Conservation (phyloP, 2,113 vertebrate species). For the Lipophrys pholis region DNA sequence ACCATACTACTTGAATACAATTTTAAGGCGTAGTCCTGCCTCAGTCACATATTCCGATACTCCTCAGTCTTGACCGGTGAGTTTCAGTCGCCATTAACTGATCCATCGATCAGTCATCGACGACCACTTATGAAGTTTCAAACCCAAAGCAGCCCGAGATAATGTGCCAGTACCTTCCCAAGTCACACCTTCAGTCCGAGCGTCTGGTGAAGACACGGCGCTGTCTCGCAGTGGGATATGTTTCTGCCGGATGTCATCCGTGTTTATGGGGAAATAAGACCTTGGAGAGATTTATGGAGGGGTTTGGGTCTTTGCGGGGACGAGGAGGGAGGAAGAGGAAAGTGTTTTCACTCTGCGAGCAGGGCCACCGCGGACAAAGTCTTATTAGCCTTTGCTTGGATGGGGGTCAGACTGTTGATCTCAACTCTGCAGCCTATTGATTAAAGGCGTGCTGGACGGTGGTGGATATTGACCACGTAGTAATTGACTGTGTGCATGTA, state of each 20-base stretch:
- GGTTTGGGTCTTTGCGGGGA: background rate
- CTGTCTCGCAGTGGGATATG: no score
- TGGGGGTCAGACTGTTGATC: slow-evolving; percentile 34
- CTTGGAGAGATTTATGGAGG: background rate
- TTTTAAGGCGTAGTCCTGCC: no score
- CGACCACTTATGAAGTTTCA: no score
- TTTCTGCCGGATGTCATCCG: background rate
- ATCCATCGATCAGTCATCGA: no score
- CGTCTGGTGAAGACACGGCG: no score
- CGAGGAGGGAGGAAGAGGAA: slow-evolving; percentile 2
- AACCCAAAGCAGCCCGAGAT: no score
- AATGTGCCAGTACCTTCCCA: no score
- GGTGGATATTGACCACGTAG: slow-evolving; percentile 47
- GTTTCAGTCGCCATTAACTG: no score
- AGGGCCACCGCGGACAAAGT: slow-evolving; percentile 2
- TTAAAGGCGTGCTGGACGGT: slow-evolving; percentile 27
- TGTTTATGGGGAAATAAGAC: background rate
- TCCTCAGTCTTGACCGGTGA: no score
- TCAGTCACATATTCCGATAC: no score
- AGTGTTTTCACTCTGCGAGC: slow-evolving; percentile 11
- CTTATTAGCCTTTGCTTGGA: slow-evolving; percentile 8
- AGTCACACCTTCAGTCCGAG: no score
- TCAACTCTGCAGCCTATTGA: slow-evolving; percentile 17
- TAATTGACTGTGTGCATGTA: slow-evolving; percentile 45
- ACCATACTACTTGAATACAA: no score